Percentiles rank a stretch among this genome's conserved stretches.
Conservation (phyloP, 2,888 invertebrate genomes). For the Protodeltote pygarga region DNA sequence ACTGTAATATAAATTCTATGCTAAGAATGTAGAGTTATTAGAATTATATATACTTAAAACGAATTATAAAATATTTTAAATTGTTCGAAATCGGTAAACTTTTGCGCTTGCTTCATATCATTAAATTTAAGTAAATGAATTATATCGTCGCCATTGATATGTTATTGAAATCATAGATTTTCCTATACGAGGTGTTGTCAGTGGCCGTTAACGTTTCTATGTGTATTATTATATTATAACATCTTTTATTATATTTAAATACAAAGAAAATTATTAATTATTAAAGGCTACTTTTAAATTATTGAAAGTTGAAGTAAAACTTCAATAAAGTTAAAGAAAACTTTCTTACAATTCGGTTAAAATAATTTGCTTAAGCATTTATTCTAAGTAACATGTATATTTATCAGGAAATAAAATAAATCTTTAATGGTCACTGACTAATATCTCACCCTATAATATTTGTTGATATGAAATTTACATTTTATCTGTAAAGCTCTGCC, state of each 20-base stretch:
- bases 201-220: slow-evolving; percentile 30
- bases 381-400: neutral
- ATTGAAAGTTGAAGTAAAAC: slow-evolving; percentile 23
- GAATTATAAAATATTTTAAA: slow-evolving; percentile 29
- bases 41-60: slow-evolving; percentile 12
- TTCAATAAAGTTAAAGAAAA: slow-evolving; percentile 7
- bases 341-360: neutral
- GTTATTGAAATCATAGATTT: slow-evolving; percentile 49
- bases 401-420: neutral
- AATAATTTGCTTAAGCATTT: neutral
- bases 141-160: slow-evolving; percentile 44
- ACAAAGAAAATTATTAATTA: neutral
- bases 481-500: slow-evolving; percentile 42
- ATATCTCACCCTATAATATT: slow-evolving; percentile 31
- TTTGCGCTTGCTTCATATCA: slow-evolving; percentile 84
- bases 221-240: neutral
- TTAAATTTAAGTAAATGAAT: slow-evolving; percentile 74
- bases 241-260: neutral
- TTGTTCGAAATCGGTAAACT: slow-evolving; percentile 49
- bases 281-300: no score
- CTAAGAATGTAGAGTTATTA: slow-evolving; percentile 29
- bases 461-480: slow-evolving; percentile 45
- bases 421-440: slow-evolving; percentile 27
- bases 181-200: slow-evolving; percentile 34
- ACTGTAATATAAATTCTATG: slow-evolving; percentile 21